phyloP scores from a whole-genome alignment of 2,113 vertebrate genomes.

The Syrrhaptes paradoxus region DNA sequence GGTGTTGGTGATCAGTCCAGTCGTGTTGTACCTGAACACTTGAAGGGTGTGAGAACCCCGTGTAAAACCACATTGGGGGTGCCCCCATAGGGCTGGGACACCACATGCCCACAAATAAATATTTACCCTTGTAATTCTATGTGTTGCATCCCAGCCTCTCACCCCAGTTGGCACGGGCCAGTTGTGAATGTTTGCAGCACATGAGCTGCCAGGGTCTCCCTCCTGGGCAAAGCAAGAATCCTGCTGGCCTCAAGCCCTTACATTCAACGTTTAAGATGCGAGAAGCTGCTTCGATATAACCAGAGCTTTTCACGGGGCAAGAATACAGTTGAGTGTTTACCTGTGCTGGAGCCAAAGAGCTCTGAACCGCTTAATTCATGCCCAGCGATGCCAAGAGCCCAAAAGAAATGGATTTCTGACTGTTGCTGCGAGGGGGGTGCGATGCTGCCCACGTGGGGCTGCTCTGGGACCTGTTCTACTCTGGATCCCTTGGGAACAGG shows the following conservation, averaged over 20 bases:
- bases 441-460: background rate
- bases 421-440: rapidly evolving
- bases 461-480: background rate
- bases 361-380: rapidly evolving
- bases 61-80: background rate
- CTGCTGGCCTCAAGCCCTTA: rapidly evolving
- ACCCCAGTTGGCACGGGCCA: rapidly evolving
- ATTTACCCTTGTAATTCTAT: background rate
- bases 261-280: rapidly evolving
- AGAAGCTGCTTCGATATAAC: background rate
- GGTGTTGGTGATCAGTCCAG: background rate
- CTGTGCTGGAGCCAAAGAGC: background rate
- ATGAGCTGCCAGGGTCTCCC: rapidly evolving
- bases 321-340: background rate
- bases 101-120: background rate
- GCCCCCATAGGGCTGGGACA: background rate
- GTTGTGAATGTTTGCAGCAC: background rate
- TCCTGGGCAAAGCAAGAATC: background rate
- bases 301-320: background rate
- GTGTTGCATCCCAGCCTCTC: background rate
- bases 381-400: background rate
- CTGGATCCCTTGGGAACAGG: background rate
- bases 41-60: background rate
- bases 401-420: background rate
- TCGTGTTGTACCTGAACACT: rapidly evolving